Evolutionary conservation across 1,140 invertebrate species (phyloP).

Genomic region (Radopholus similis): DNA sequence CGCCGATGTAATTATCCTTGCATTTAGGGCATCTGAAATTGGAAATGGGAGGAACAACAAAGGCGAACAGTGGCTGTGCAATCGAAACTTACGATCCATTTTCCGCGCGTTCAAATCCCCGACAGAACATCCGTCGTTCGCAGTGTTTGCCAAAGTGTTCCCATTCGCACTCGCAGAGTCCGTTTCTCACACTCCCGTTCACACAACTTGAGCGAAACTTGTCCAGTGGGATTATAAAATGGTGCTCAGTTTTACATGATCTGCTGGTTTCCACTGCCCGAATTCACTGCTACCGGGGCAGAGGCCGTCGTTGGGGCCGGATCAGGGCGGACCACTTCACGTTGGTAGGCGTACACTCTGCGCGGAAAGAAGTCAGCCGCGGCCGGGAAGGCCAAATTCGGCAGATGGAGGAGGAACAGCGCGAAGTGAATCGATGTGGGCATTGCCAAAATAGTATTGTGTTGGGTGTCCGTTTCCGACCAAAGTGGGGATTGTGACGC

Average conservation of each 20-base stretch:
- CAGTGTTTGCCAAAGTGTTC: constrained; percentile 31
- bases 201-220: not conserved
- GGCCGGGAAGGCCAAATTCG: too few relatives aligned
- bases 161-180: constrained; percentile 20
- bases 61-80: too few relatives aligned
- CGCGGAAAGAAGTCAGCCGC: not conserved
- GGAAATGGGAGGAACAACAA: too few relatives aligned
- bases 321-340: not conserved
- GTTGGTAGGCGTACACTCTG: not conserved
- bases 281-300: not conserved
- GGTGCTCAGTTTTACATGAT: not conserved
- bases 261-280: not conserved
- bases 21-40: constrained; percentile 25
- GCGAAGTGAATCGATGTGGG: too few relatives aligned
- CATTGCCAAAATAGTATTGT: too few relatives aligned
- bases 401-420: too few relatives aligned
- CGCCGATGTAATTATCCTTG: constrained; percentile 17
- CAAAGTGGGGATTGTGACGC: too few relatives aligned
- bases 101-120: constrained; percentile 14
- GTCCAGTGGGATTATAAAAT: not conserved
- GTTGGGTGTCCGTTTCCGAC: too few relatives aligned
- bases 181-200: constrained; percentile 8
- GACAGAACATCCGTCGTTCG: constrained; percentile 35
- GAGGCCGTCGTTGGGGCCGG: too few relatives aligned
- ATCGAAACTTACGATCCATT: constrained; percentile 21